These are phyloP conservation scores for Zalophus californianus DNA, from an alignment of 2,797 vertebrate species.

Conservation along the genomic window DNA sequence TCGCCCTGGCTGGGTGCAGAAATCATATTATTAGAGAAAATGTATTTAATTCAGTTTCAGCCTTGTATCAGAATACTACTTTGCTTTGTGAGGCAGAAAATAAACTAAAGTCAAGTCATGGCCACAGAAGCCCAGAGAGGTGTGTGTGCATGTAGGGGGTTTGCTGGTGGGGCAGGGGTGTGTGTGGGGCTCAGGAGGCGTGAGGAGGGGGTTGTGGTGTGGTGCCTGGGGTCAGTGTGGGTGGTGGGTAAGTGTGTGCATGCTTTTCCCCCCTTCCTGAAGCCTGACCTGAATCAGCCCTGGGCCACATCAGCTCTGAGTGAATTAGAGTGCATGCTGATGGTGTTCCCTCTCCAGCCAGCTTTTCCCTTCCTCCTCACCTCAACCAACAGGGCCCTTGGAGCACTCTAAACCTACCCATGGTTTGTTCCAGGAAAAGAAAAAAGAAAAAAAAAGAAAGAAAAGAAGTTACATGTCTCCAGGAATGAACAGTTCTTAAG, in stretches of 20 bases:
- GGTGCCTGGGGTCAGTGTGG: neutral
- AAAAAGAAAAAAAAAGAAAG: no score
- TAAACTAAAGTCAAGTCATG: neutral
- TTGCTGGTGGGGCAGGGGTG: neutral
- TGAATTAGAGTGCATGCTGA: neutral
- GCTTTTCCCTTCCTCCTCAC: neutral
- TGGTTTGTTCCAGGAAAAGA: neutral
- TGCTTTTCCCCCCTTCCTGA: neutral
- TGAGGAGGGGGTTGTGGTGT: neutral
- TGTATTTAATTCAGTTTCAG: neutral
- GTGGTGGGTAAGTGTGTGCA: neutral
- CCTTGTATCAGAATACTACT: neutral
- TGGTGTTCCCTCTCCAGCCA: neutral
- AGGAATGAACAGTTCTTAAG: neutral
- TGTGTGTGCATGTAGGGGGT: no score
- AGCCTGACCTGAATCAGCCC: neutral
- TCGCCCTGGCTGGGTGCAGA: neutral
- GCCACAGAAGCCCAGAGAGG: neutral
- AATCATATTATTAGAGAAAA: neutral
- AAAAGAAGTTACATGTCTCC: neutral
- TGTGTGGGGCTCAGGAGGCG: neutral
- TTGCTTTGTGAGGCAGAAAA: neutral
- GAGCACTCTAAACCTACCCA: neutral
- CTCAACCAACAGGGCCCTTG: neutral
- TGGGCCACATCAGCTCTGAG: neutral